Conservation (phyloP, 2,113 vertebrate species). For the Holacanthus passer region DNA sequence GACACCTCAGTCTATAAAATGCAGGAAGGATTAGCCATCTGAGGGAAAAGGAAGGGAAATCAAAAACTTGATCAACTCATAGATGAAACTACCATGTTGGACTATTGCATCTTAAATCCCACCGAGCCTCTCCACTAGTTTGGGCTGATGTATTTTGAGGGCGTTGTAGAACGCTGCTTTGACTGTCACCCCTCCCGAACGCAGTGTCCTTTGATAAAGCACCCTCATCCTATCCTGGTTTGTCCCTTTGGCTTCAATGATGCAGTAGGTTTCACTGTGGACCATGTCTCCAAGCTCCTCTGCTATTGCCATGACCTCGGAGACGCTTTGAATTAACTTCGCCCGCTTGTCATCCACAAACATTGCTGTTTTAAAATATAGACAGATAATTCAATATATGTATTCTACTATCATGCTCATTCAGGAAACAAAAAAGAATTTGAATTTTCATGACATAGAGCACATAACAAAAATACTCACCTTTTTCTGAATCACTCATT, state of each 20-base stretch:
- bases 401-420: not conserved
- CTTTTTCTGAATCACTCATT: conserved; percentile 45
- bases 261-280: conserved; percentile 24
- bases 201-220: rapidly evolving
- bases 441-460: not conserved
- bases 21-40: conserved; percentile 25
- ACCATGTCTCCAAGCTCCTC: conserved; percentile 51
- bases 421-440: not conserved
- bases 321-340: rapidly evolving
- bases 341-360: conserved; percentile 51
- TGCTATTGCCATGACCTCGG: conserved; percentile 33
- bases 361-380: conserved; percentile 31
- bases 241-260: rapidly evolving
- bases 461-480: conserved; percentile 32
- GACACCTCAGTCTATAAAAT: not conserved
- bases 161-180: conserved; percentile 71
- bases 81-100: not conserved
- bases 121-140: conserved; percentile 44
- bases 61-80: not conserved
- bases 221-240: not conserved
- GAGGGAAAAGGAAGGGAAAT: not conserved
- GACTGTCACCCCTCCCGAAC: not conserved
- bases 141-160: conserved; percentile 2
- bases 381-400: not conserved
- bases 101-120: not conserved